These are phyloP conservation scores for Itoplectis maculator DNA, from an alignment of 2,888 invertebrate genomes.

Conservation along the genomic window DNA sequence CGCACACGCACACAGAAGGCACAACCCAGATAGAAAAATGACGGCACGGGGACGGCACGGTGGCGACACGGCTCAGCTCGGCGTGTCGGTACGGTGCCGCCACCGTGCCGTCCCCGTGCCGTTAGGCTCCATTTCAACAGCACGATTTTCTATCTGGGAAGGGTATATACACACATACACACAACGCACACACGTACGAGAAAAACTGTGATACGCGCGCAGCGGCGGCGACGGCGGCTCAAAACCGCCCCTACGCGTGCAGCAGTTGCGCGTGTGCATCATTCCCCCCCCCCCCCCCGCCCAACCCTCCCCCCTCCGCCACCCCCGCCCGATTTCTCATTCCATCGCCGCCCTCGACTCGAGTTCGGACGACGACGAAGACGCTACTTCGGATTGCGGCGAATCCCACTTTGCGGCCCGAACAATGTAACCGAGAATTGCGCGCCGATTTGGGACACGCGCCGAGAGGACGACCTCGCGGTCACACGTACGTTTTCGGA, in stretches of 20 bases:
- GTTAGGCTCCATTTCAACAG: no score
- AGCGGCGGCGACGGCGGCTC: not conserved
- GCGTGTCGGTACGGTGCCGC: no score
- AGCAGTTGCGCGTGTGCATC: constrained; percentile 61
- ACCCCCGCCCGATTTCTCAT: not conserved
- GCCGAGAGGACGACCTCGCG: constrained; percentile 23
- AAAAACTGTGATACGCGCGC: constrained; percentile 14
- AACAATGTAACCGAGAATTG: constrained; percentile 66
- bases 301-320: not conserved
- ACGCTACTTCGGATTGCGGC: constrained; percentile 52
- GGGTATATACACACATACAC: constrained; percentile 49
- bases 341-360: constrained; percentile 18
- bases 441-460: constrained; percentile 57
- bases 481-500: constrained; percentile 32
- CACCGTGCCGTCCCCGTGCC: no score
- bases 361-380: constrained; percentile 59
- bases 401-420: constrained; percentile 50
- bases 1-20: no score
- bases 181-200: constrained; percentile 43
- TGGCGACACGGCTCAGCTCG: no score
- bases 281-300: not conserved
- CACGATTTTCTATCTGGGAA: no score
- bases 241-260: constrained; percentile 39
- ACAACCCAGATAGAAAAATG: no score
- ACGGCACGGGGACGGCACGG: no score